Evolutionary conservation across 1,140 invertebrate species (phyloP), one percentile per base, ranked within the genome.

Genomic region (Leptopilina boulardi): DNA sequence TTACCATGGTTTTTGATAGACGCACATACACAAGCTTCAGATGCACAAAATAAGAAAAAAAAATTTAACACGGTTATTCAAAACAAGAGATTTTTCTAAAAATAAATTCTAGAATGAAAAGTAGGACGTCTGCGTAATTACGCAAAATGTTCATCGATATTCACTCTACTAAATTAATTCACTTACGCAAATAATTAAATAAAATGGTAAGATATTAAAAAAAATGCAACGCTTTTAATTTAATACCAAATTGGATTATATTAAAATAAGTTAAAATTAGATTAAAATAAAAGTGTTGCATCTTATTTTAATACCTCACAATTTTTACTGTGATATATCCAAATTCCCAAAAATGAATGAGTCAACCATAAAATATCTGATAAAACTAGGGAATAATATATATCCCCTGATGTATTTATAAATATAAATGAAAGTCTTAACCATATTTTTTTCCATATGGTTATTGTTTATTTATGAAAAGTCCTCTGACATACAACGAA

Each of bases 381-480:
- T n/a, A n/a, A n/a, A n/a, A n/a, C n/a, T n/a, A n/a, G n/a, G n/a
- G n/a, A n/a, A n/a, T n/a, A n/a, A n/a, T n/a, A n/a, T n/a, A n/a
- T n/a, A n/a, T n/a, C n/a, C n/a, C n/a, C n/a, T n/a, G n/a, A n/a
- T n/a, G n/a, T n/a, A n/a, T n/a, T n/a, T n/a, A n/a, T n/a, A n/a
- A n/a, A n/a, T n/a, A n/a, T n/a, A n/a, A n/a, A n/a, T n/a, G n/a
- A n/a, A n/a, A n/a, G n/a, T n/a, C n/a, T n/a, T n/a, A n/a, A n/a
- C n/a, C n/a, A n/a, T n/a, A n/a, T n/a, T n/a, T n/a, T n/a, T n/a
- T n/a, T n/a, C n/a, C n/a, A n/a, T n/a, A n/a, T n/a, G 76, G 73
- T 78, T 71, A 84, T 84, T 54, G 71, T 76, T 79, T 84, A 84
- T 85, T 85, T 84, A 84, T 79, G 47, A 85, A 82, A 72, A 75